These are phyloP conservation scores for Erethizon dorsatum DNA, from an alignment of 2,797 vertebrate species.

Conservation along the genomic window DNA sequence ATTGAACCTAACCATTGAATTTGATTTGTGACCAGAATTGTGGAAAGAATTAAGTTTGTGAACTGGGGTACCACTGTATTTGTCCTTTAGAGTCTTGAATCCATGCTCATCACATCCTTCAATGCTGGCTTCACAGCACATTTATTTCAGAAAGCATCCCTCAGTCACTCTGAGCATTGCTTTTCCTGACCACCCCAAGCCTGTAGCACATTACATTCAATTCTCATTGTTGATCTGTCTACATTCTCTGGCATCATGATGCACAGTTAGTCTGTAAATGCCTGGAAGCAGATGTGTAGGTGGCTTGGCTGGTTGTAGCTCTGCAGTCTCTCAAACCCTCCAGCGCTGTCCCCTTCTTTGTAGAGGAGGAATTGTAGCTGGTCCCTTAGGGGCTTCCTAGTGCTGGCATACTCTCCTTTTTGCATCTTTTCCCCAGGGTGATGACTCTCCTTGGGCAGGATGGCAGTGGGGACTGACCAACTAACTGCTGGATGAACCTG, in stretches of 20 bases:
- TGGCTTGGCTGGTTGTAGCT: not conserved
- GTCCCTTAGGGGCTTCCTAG: not conserved
- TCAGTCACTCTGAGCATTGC: not conserved
- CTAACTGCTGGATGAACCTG: not conserved
- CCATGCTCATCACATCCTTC: not conserved
- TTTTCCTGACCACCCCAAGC: not conserved
- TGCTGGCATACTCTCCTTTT: not conserved
- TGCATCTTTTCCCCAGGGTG: not conserved
- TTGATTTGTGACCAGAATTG: not conserved
- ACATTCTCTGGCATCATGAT: not conserved
- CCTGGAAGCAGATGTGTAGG: not conserved
- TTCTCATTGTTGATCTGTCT: not conserved
- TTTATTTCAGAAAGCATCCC: slow-evolving; percentile 6
- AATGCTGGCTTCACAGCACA: not conserved
- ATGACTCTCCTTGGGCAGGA: not conserved
- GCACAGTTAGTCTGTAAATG: not conserved
- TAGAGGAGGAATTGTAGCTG: not conserved
- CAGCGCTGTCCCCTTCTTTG: not conserved
- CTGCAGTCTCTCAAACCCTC: not conserved
- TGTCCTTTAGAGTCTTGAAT: not conserved
- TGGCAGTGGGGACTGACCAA: slow-evolving; percentile 24
- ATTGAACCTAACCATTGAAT: not conserved
- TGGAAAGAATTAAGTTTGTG: not conserved
- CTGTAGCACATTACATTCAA: not conserved
- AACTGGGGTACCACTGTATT: not conserved